These are phyloP conservation scores for Danio albolineatus DNA, from an alignment of 2,797 vertebrate genomes.

Conservation along the genomic window DNA sequence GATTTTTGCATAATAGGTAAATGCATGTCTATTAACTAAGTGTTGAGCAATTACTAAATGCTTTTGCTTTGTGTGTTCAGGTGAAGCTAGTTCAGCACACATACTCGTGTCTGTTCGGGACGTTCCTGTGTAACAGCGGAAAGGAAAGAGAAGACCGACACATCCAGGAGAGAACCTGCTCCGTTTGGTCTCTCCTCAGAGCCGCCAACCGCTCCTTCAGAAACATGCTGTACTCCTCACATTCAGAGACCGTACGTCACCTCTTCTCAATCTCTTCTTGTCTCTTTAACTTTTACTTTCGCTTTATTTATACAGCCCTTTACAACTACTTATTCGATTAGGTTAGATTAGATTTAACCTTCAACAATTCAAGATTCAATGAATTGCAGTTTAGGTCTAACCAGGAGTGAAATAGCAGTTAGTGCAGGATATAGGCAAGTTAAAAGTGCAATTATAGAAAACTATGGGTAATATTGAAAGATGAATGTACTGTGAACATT, in stretches of 20 bases:
- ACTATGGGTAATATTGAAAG: too few species aligned
- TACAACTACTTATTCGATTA: too few species aligned
- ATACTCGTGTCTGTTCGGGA: conserved; percentile 98
- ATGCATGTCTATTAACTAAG: background rate
- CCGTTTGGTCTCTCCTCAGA: conserved; percentile 94
- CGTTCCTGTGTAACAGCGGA: conserved; percentile 97
- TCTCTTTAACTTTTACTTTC: background rate
- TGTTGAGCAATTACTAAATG: background rate
- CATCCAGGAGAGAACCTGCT: conserved; percentile 94
- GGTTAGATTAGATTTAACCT: too few species aligned
- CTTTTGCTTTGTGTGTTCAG: conserved; percentile 70
- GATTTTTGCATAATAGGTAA: too few species aligned
- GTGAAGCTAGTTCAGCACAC: conserved; percentile 98
- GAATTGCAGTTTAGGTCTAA: too few species aligned
- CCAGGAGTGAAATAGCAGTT: too few species aligned
- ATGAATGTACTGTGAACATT: too few species aligned
- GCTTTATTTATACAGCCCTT: too few species aligned
- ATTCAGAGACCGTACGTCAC: conserved; percentile 91
- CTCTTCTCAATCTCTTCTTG: background rate
- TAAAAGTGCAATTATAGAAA: too few species aligned
- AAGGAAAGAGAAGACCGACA: conserved; percentile 94
- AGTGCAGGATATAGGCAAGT: too few species aligned
- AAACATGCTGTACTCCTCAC: conserved; percentile 97
- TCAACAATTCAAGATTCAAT: too few species aligned
- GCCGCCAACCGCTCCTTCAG: conserved; percentile 92